Conservation (phyloP, 1,140 invertebrate species). For the Belonocnema kinseyi region DNA sequence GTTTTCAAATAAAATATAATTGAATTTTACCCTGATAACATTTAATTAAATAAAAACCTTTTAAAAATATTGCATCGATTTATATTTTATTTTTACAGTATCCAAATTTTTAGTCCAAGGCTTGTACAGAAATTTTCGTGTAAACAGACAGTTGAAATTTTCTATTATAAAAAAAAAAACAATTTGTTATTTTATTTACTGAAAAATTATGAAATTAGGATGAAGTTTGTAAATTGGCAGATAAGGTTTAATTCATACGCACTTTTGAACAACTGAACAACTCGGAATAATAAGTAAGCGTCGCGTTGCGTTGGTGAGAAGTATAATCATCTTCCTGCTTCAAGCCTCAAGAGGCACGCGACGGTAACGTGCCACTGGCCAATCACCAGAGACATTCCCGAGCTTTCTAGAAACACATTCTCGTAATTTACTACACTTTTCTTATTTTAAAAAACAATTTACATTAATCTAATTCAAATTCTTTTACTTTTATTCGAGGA, state of each 20-base stretch:
- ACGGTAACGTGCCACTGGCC: conserved; percentile 26
- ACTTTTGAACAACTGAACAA: conserved; percentile 1
- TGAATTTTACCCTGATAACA: too few species aligned
- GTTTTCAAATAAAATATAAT: too few species aligned
- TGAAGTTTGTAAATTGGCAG: neutral
- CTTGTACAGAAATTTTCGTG: too few species aligned
- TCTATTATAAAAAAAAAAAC: neutral
- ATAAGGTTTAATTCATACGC: neutral
- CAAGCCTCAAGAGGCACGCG: neutral
- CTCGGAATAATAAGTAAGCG: conserved; percentile 15
- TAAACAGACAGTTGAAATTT: too few species aligned
- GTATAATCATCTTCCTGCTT: conserved; percentile 28
- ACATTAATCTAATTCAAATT: neutral
- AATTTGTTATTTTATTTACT: neutral
- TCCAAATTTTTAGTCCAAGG: too few species aligned
- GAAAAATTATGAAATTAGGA: neutral
- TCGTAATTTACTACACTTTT: neutral
- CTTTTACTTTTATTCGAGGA: neutral
- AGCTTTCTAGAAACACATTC: conserved; percentile 4
- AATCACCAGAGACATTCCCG: conserved; percentile 19
- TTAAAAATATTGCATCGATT: too few species aligned
- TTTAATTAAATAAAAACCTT: too few species aligned
- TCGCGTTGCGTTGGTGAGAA: conserved; percentile 20
- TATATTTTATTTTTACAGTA: too few species aligned
- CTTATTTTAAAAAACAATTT: neutral